Conservation (phyloP, 2,888 invertebrate genomes). For the Leptinotarsa tumamoca region DNA sequence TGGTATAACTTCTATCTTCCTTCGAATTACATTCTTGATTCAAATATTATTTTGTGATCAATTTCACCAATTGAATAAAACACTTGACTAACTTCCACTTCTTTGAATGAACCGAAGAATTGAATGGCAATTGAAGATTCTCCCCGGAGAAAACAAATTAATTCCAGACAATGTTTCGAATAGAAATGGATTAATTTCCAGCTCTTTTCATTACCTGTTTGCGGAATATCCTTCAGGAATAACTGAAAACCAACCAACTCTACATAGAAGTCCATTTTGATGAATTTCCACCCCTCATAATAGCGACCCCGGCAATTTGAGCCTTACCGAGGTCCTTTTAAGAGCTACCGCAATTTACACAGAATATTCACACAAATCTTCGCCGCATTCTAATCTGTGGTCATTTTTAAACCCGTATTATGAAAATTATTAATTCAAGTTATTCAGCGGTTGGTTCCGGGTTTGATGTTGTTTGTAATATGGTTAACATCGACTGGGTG, state of each 20-base stretch:
- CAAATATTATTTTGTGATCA: conserved; percentile 46
- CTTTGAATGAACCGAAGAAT: conserved; percentile 41
- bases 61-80: conserved; percentile 22
- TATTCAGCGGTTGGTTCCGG: conserved; percentile 36
- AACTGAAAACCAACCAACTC: conserved; percentile 49
- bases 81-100: conserved; percentile 34
- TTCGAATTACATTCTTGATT: neutral
- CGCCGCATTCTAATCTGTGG: conserved; percentile 41
- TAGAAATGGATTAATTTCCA: conserved; percentile 54
- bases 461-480: conserved; percentile 33
- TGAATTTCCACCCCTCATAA: conserved; percentile 66
- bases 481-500: conserved; percentile 37
- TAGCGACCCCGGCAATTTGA: conserved; percentile 54
- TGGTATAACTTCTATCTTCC: neutral
- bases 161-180: conserved; percentile 53
- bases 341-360: conserved; percentile 45
- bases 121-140: conserved; percentile 24
- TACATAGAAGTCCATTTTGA: conserved; percentile 64
- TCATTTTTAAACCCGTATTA: conserved; percentile 51
- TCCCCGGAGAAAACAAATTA: conserved; percentile 36
- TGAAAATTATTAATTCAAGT: conserved; percentile 53
- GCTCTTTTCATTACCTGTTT: conserved; percentile 50
- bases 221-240: conserved; percentile 48
- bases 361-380: conserved; percentile 42
- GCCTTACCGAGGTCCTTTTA: conserved; percentile 47